phyloP scores from a whole-genome alignment of 2,113 vertebrate species.

The Halichoerus grypus region DNA sequence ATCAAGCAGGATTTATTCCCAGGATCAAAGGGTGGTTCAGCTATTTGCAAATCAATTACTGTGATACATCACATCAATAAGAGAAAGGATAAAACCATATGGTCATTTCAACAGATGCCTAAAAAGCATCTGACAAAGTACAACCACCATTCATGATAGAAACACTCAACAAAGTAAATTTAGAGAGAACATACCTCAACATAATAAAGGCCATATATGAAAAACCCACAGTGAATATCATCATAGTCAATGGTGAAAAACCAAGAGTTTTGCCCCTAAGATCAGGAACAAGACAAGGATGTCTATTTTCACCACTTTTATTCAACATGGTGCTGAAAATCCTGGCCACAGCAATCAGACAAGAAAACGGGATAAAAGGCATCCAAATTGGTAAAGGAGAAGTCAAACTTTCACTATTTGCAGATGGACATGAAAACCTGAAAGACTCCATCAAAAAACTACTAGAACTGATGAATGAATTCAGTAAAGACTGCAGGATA shows the following conservation, averaged over 20 bases:
- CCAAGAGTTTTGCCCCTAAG: neutral
- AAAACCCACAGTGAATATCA: neutral
- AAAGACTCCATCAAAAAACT: neutral
- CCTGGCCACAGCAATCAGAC: neutral
- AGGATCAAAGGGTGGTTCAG: neutral
- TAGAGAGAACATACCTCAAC: neutral
- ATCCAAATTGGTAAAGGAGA: neutral
- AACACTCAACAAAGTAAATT: neutral
- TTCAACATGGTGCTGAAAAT: neutral
- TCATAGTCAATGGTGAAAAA: neutral
- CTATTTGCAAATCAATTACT: neutral
- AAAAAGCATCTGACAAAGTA: neutral
- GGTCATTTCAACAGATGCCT: neutral
- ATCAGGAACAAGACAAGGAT: neutral
- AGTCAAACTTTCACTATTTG: neutral
- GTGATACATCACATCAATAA: neutral
- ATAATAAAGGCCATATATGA: neutral
- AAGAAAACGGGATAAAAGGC: neutral
- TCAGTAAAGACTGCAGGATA: neutral
- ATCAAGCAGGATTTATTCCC: neutral
- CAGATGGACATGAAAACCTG: neutral
- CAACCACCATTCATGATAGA: neutral
- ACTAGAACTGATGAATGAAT: neutral
- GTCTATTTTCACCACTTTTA: neutral
- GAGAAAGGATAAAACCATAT: neutral